Evolutionary conservation across 2,888 invertebrate genomes (phyloP).

Genomic region (Drosophila mulleri): DNA sequence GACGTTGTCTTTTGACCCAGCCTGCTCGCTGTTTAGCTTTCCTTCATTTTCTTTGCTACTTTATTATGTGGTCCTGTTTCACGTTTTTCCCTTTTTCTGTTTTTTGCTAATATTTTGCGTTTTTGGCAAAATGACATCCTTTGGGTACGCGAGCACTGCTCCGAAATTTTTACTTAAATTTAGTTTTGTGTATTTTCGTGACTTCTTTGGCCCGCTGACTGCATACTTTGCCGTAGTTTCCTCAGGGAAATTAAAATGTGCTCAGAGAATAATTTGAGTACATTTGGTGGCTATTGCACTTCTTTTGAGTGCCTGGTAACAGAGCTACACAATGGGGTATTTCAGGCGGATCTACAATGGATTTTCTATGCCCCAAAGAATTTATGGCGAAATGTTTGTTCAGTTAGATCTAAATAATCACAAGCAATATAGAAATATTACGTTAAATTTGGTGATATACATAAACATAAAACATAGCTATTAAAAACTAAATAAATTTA

Average conservation of each 20-base stretch:
- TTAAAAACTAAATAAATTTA: too few species aligned
- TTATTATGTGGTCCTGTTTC: slow-evolving; percentile 7
- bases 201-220: slow-evolving; percentile 34
- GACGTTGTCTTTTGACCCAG: slow-evolving; percentile 58
- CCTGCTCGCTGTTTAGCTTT: slow-evolving; percentile 23
- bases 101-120: slow-evolving; percentile 60
- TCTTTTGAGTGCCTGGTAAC: slow-evolving; percentile 3
- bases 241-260: slow-evolving; percentile 75
- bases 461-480: too few species aligned
- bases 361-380: not conserved
- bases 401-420: not conserved
- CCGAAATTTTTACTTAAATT: slow-evolving; percentile 53
- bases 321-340: not conserved
- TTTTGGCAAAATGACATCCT: slow-evolving; percentile 71
- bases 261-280: slow-evolving; percentile 55
- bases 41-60: slow-evolving; percentile 13
- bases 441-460: not conserved
- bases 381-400: not conserved
- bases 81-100: slow-evolving; percentile 4
- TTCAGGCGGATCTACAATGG: not conserved
- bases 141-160: slow-evolving; percentile 39
- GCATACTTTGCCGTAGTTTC: slow-evolving; percentile 61
- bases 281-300: slow-evolving; percentile 40
- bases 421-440: not conserved
- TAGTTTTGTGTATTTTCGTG: slow-evolving; percentile 46